Base-by-base conservation (phyloP, 2,113 vertebrate genomes). In the Bubo blakistoni region DNA sequence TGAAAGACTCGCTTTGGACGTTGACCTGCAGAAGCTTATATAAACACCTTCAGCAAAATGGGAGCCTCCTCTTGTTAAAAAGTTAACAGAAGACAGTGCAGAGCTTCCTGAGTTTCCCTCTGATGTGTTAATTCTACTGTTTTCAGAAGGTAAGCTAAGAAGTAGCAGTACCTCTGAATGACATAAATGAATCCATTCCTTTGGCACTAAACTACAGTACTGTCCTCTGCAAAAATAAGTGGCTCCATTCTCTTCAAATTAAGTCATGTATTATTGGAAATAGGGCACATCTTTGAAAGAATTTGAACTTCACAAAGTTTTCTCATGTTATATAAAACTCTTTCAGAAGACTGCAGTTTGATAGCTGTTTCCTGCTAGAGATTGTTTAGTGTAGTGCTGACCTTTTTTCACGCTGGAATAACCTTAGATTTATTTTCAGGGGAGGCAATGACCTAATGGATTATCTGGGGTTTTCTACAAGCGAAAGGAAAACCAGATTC, bases 121-220 rank as follows among this genome's bases (percentile, higher is more conserved):
- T 89, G 90, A 84, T 94, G 12, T 96, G 89, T 55, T 91, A 97
- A 89, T 97, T 90, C n/a, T 76, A 9, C 29, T 65, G 17, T 70
- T 91, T 72, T 83, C 71, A 67, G 73, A 67, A 95, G 69, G 84
- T 83, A 42, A 92, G 22, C 44, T 71, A 12, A 36, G 57, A 65
- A 92, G 52, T 47, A 81, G 42, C 22, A 4, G 17, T 69, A 84
- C 59, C 61, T 90, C 42, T 66, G 91, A 92, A 72, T 77, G 85
- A 83, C 80, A 73, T 61, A 87, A 96, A 96, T 91, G 12, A 95
- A 88, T 67, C 73, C 22, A 49, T 95, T 91, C 49, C 69, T 38
- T 90, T 81, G 46, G n/a, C 54, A 77, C 24, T 82, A 30, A 92
- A 54, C 42, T 71, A 18, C 20, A n/a, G 32, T 76, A 52, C 83